Evolutionary conservation across 1,140 invertebrate species (phyloP).

Genomic region (Drosophila persimilis): DNA sequence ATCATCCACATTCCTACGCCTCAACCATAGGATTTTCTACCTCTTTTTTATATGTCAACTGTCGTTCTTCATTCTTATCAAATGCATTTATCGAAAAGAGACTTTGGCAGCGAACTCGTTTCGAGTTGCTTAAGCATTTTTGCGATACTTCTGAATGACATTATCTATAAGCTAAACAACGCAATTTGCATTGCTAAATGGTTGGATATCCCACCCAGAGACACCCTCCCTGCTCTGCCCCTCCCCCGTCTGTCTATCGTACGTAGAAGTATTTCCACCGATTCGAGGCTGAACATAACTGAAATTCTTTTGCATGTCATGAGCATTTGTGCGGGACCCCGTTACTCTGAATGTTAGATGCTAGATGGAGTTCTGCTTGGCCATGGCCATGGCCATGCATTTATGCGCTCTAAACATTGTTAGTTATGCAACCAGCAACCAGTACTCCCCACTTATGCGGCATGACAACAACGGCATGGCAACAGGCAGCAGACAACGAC

Average conservation of each 20-base stretch:
- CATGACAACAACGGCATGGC: conserved; percentile 39
- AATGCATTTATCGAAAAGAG: conserved; percentile 41
- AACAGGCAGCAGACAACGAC: conserved; percentile 54
- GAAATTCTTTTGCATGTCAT: conserved; percentile 76
- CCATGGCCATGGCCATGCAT: conserved; percentile 59
- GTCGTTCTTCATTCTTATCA: conserved; percentile 53
- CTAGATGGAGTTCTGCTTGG: conserved; percentile 36
- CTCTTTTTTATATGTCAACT: conserved; percentile 41
- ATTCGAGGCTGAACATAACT: conserved; percentile 57
- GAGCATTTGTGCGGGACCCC: conserved; percentile 74
- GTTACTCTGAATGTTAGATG: conserved; percentile 65
- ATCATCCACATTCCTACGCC: conserved; percentile 11
- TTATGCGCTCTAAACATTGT: conserved; percentile 77
- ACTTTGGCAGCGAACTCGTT: conserved; percentile 59
- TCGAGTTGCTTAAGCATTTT: conserved; percentile 59
- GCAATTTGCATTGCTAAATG: conserved; percentile 79
- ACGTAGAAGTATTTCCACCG: conserved; percentile 16
- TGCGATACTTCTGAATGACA: conserved; percentile 72
- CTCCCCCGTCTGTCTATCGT: background rate
- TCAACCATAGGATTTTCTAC: conserved; percentile 34
- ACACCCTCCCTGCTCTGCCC: background rate
- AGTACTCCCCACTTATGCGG: conserved; percentile 41
- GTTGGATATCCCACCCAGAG: conserved; percentile 22
- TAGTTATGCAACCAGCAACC: conserved; percentile 71
- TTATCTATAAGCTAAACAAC: conserved; percentile 75